A percentile compares a stretch with the other conserved stretches of the same genome.
Conservation (phyloP, 1,140 invertebrate genomes). For the Batillaria attramentaria region DNA sequence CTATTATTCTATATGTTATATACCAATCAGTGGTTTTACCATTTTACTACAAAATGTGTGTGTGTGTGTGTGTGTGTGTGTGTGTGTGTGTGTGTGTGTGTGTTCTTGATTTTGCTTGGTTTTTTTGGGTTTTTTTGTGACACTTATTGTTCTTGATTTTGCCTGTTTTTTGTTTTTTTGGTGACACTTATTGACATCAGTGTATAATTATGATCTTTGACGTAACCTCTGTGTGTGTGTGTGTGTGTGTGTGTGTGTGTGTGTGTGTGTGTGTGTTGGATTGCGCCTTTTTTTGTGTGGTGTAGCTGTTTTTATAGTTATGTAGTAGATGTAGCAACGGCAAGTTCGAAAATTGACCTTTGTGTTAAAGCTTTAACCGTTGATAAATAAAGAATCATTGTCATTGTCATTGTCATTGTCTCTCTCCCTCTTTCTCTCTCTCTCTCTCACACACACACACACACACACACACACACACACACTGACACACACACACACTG, state of each 20-base stretch:
- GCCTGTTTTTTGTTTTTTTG: too few species aligned
- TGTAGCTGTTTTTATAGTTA: background rate
- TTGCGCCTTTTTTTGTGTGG: conserved; percentile 1
- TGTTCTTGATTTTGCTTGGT: too few species aligned
- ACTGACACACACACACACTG: conserved; percentile 3
- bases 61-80: too few species aligned
- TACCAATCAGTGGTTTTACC: too few species aligned
- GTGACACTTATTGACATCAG: too few species aligned
- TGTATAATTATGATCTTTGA: too few species aligned
- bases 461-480: conserved; percentile 7
- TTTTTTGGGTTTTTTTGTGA: too few species aligned
- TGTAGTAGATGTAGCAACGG: background rate
- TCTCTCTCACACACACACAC: background rate
- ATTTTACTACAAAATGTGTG: too few species aligned
- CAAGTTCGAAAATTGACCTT: background rate
- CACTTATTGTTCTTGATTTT: too few species aligned
- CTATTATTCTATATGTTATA: too few species aligned
- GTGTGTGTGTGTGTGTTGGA: conserved; percentile 10
- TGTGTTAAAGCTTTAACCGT: background rate
- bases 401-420: background rate
- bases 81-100: too few species aligned
- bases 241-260: conserved; percentile 2
- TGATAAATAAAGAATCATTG: background rate
- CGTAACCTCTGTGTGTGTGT: conserved; percentile 6
- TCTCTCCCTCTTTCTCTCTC: conserved; percentile 13